Percentiles rank a stretch among this genome's conserved stretches.
Evolutionary conservation across 2,797 vertebrate species (phyloP).

Genomic region (Sebastolobus altivelis): DNA sequence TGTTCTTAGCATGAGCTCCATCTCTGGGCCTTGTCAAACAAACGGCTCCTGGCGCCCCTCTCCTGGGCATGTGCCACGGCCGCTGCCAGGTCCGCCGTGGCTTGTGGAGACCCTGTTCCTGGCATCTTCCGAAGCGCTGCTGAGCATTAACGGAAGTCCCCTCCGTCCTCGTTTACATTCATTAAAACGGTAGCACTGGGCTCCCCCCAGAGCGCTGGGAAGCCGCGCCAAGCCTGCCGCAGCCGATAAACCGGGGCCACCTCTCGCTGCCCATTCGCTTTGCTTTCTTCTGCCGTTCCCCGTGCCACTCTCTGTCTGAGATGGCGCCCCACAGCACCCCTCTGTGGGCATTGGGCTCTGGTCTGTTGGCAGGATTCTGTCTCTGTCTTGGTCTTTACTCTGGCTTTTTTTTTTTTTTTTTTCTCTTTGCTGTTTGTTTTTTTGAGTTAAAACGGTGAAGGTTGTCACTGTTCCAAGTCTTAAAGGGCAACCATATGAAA

Average conservation of each 20-base stretch:
- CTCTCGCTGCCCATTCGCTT: constrained; percentile 77
- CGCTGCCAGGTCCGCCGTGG: constrained; percentile 75
- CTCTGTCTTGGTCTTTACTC: constrained; percentile 61
- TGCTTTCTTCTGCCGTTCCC: constrained; percentile 76
- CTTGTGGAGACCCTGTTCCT: constrained; percentile 76
- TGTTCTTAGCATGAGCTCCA: constrained; percentile 82
- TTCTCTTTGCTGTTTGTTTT: constrained; percentile 43
- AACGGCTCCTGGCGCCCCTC: constrained; percentile 76
- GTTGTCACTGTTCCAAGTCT: constrained; percentile 60
- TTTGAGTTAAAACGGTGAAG: constrained; percentile 56
- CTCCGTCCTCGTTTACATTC: constrained; percentile 84
- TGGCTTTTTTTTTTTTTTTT: constrained; percentile 36
- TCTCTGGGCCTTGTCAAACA: constrained; percentile 82
- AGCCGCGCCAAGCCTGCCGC: constrained; percentile 79
- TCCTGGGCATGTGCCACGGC: constrained; percentile 76
- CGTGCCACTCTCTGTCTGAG: constrained; percentile 61
- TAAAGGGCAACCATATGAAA: constrained; percentile 58
- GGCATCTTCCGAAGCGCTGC: constrained; percentile 70
- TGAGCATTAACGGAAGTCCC: constrained; percentile 75
- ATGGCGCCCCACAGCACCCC: constrained; percentile 74
- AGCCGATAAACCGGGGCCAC: constrained; percentile 83
- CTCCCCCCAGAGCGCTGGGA: constrained; percentile 72
- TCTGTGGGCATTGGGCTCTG: constrained; percentile 69
- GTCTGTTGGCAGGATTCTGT: constrained; percentile 67
- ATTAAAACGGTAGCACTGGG: constrained; percentile 80